A percentile compares a stretch with the other conserved stretches of the same genome.
These are phyloP conservation scores for Spodoptera litura DNA, from an alignment of 1,140 invertebrate species.

Conservation along the genomic window DNA sequence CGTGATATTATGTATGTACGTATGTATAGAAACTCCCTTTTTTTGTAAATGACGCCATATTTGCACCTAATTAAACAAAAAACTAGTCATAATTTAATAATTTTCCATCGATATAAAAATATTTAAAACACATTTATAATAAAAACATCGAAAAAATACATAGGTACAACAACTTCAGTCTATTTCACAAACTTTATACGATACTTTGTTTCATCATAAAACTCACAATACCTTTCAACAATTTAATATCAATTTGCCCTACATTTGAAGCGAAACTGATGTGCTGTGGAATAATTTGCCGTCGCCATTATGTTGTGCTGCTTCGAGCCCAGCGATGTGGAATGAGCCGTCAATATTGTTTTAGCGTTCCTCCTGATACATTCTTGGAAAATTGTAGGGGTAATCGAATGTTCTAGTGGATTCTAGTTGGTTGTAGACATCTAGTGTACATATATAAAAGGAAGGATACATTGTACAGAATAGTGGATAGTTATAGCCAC, in stretches of 20 bases:
- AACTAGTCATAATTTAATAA: too few species aligned
- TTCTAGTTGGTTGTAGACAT: too few species aligned
- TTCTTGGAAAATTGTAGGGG: constrained; percentile 25
- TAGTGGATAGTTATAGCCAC: neutral
- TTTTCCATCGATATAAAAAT: too few species aligned
- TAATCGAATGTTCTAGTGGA: constrained; percentile 1
- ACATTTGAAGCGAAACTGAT: neutral
- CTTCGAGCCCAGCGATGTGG: neutral
- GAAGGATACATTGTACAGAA: neutral
- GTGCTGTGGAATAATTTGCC: constrained; percentile 21
- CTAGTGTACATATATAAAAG: neutral
- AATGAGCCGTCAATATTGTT: constrained; percentile 35
- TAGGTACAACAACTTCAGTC: too few species aligned
- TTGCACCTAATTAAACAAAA: too few species aligned
- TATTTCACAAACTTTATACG: too few species aligned
- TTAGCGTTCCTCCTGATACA: neutral
- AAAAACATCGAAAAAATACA: too few species aligned
- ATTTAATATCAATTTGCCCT: constrained; percentile 29
- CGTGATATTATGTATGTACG: too few species aligned
- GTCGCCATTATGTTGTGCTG: constrained; percentile 21
- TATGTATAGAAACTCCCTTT: too few species aligned
- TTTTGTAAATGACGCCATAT: too few species aligned
- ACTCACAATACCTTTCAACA: neutral
- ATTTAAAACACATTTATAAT: too few species aligned
- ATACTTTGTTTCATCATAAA: neutral